Evolutionary conservation across 64 coral and sea anemone species (phyloP), one percentile per base, ranked within the genome.

Genomic region (Platygyra sinensis): DNA sequence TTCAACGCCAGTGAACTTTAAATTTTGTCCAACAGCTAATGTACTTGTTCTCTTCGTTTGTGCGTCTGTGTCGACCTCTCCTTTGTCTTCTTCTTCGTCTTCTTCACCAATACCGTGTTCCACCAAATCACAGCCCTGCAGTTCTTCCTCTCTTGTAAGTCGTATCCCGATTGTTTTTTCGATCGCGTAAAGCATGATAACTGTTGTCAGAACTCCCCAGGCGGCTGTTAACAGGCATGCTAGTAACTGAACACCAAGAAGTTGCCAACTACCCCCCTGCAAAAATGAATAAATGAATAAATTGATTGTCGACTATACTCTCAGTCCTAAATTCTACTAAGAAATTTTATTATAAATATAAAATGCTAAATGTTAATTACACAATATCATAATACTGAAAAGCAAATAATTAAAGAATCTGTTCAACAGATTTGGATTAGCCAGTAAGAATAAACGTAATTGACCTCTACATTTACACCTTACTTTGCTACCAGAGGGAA

Each of bases 161-260:
- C 90, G 79, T 67, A 96, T 90, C 18, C 94, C 94, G 19, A 96
- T 87, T 8, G 65, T 77, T 24, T 93, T 80, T 28, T 96, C 89
- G 24, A 96, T 92, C 10, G 62, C 57, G 54, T 85, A 60, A 49
- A 96, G 73, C 29, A 89, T 28, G 10, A 96, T 27, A 8, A 87
- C 63, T 25, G 94, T 86, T 3, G 90, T 93, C 13, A 93, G 61
- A 2, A 90, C 80, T 42, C 62, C 89, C 94, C 94, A 96, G 1
- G 60, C 74, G 2, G 86, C 90, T 24, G 78, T 82, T 0, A 73
- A 14, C 2, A 93, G 73, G 1, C 92, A 38, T 3, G 94, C 90
- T 16, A 88, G 77, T n/a, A 96, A 77, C 86, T 96, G 94, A 20
- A 93, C 81, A 19, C 94, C 94, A 24, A 96, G 74, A 60, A 96